Conservation (phyloP, 2,113 vertebrate genomes). For the Alexandromys fortis region DNA sequence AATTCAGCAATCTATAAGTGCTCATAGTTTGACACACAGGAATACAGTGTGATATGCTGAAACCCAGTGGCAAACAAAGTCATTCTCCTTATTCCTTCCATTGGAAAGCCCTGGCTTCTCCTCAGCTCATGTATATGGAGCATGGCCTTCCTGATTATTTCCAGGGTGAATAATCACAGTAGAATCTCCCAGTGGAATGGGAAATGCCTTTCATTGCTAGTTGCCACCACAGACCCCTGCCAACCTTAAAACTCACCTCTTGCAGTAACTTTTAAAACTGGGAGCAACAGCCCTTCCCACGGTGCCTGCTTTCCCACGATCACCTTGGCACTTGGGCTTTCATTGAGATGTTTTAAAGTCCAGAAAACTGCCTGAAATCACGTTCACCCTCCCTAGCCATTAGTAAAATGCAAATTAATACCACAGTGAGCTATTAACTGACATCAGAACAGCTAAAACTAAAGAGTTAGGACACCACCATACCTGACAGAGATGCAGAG, state of each 20-base stretch:
- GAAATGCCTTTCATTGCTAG: not conserved
- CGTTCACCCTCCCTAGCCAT: not conserved
- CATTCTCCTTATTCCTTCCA: not conserved
- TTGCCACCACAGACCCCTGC: not conserved
- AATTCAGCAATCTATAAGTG: not conserved
- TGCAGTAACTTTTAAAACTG: not conserved
- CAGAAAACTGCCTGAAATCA: not conserved
- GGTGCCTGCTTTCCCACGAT: not conserved
- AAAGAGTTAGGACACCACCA: not conserved
- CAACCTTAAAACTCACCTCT: not conserved
- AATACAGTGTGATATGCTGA: not conserved
- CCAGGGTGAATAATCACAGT: not conserved
- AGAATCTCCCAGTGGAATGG: not conserved
- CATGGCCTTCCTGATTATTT: not conserved
- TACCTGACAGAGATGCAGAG: not conserved
- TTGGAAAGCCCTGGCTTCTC: not conserved
- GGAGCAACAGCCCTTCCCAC: not conserved
- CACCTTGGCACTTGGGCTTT: not conserved
- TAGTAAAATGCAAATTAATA: conserved; percentile 11
- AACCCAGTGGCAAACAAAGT: not conserved
- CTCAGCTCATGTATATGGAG: not conserved
- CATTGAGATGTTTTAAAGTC: not conserved
- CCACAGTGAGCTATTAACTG: not conserved
- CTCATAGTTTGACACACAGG: not conserved
- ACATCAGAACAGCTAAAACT: not conserved